Conservation (phyloP, 2,797 vertebrate genomes). For the Pseudochirops corinnae region DNA sequence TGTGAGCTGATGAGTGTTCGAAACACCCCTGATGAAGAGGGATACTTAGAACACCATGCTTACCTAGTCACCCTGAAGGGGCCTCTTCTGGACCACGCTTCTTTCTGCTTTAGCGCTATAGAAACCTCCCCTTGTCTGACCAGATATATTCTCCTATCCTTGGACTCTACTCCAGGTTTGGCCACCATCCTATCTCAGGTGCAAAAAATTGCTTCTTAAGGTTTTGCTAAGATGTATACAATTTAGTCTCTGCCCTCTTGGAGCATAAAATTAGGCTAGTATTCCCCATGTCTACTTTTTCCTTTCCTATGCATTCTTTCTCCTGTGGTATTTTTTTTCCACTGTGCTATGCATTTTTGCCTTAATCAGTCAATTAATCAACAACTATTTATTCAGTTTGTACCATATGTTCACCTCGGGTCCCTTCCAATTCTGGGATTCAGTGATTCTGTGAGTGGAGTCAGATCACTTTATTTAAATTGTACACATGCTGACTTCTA, state of each 20-base stretch:
- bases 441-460: background rate
- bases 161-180: background rate
- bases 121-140: background rate
- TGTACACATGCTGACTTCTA: slow-evolving; percentile 32
- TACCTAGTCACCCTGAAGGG: background rate
- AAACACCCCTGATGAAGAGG: background rate
- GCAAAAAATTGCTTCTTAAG: background rate
- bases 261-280: background rate
- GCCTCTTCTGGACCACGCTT: background rate
- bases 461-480: slow-evolving; percentile 40
- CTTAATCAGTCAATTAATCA: slow-evolving; percentile 3
- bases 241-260: background rate
- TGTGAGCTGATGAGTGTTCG: background rate
- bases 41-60: background rate
- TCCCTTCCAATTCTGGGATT: background rate
- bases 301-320: background rate
- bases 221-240: background rate
- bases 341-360: background rate
- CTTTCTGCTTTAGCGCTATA: background rate
- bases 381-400: background rate
- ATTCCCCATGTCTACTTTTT: background rate
- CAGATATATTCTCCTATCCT: background rate
- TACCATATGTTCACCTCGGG: background rate
- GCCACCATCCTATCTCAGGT: background rate
- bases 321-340: background rate